Base-by-base conservation (phyloP, 2,888 invertebrate genomes). In the Bellardia pandia region DNA sequence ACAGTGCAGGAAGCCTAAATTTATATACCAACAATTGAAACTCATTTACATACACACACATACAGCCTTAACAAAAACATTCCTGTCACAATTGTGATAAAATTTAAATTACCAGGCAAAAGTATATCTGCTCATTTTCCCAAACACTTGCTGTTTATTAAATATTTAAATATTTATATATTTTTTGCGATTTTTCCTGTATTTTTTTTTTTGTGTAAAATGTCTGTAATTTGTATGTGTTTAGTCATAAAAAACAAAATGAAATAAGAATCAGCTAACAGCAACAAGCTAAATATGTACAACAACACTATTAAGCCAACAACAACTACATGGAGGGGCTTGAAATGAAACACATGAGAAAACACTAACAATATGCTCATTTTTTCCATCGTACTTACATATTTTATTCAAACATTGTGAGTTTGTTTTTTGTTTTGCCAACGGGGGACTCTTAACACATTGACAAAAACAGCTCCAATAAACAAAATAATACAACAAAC, bases 371-470 rank as follows among this genome's bases (percentile, higher is more conserved):
- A 58, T 74, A 30, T 74, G 74, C 14, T 60, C 42, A 40, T 40
- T 40, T 81, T 7, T 6, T 40, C 16, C 2, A 48, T 11, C 3
- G 9, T 42, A 33, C 71, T 40, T 37, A 14, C 37, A n/a, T 16
- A 14, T 6, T 8, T n/a, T 14, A 53, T 13, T 56, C 14, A 53
- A 56, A 16, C 11, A 71, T 53, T 74, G 64, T 56, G 5, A 53
- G 42, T 71, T 74, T 71, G 58, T 3, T 72, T 16, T n/a, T 56
- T 75, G n/a, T 74, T 45, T 64, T 74, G 84, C 84, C 78, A 60
- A 60, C 51, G 74, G 84, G 84, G 68, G 40, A 72, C 84, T 84
- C 68, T 79, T 85, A 85, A 85, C 84, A 79, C 84, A 84, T 72
- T 78, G 77, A 78, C 66, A 84, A 64, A 62, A 72, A 60, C 58